Conservation (phyloP, 1,140 invertebrate species). For the Papilio glaucus region DNA sequence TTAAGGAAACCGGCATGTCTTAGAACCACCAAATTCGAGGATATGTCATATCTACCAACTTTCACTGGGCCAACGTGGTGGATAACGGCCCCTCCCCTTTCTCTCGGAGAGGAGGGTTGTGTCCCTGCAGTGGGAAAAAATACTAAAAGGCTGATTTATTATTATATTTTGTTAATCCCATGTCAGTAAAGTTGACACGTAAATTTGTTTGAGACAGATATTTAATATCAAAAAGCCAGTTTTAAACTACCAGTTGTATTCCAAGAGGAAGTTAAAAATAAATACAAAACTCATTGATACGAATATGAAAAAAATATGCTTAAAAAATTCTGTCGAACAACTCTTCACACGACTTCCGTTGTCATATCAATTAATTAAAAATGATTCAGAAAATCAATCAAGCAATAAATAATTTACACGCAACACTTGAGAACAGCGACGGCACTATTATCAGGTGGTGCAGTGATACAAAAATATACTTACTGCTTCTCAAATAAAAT, state of each 20-base stretch:
- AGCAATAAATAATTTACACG: slow-evolving; percentile 61
- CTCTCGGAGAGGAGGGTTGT: too few species aligned
- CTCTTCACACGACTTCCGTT: slow-evolving; percentile 15
- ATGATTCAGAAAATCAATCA: slow-evolving; percentile 56
- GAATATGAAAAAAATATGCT: background rate
- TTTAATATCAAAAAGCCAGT: background rate
- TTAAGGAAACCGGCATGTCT: too few species aligned
- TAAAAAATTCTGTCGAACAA: slow-evolving; percentile 25
- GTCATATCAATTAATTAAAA: slow-evolving; percentile 34
- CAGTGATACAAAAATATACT: slow-evolving; percentile 32
- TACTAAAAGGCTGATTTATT: too few species aligned
- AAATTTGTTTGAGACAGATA: background rate
- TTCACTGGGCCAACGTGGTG: too few species aligned
- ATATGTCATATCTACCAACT: too few species aligned
- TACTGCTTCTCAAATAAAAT: slow-evolving; percentile 6
- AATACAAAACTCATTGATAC: background rate
- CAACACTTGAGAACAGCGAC: slow-evolving; percentile 40
- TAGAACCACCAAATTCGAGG: too few species aligned
- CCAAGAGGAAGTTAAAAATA: background rate
- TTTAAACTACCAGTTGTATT: background rate
- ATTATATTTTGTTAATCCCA: too few species aligned
- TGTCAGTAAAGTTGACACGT: background rate
- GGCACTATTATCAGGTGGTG: slow-evolving; percentile 37
- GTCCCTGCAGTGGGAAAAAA: too few species aligned
- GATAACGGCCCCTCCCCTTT: too few species aligned